A percentile compares a stretch with the other conserved stretches of the same genome.
Evolutionary conservation across 2,113 vertebrate species (phyloP).

Genomic region (Drymodes brunneopygia): DNA sequence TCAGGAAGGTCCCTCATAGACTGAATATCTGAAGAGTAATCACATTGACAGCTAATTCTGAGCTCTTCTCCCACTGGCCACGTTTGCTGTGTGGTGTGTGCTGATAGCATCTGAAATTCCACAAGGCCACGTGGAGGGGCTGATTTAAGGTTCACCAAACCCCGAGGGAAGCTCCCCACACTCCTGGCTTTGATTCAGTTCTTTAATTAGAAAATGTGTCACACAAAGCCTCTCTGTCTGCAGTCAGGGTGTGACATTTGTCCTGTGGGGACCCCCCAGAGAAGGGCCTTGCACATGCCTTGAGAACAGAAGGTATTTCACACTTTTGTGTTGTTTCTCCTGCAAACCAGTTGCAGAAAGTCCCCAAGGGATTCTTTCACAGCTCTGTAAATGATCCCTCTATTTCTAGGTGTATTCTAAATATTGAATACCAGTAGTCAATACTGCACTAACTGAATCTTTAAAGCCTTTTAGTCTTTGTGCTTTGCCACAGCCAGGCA

Average conservation of each 20-base stretch:
- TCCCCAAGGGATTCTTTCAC: not conserved
- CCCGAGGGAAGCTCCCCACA: not conserved
- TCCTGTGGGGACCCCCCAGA: not conserved
- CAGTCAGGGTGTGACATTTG: not conserved
- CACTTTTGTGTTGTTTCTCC: not conserved
- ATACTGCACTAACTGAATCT: not conserved
- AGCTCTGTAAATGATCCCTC: not conserved
- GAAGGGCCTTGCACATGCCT: not conserved
- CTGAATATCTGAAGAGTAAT: not conserved
- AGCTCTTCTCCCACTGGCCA: not conserved
- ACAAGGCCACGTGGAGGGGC: not conserved
- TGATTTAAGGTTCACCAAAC: not conserved
- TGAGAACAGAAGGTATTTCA: not conserved
- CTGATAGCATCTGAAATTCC: not conserved
- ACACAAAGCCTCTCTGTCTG: not conserved
- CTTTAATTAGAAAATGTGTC: not conserved
- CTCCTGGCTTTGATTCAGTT: not conserved
- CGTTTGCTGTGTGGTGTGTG: not conserved
- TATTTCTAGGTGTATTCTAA: not conserved
- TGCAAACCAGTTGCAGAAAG: not conserved
- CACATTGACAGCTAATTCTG: not conserved
- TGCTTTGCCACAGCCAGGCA: not conserved
- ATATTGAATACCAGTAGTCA: not conserved
- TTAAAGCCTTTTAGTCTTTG: not conserved
- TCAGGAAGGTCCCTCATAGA: not conserved